phyloP scores from a whole-genome alignment of 2,888 invertebrate genomes.

The Orthosia gothica region DNA sequence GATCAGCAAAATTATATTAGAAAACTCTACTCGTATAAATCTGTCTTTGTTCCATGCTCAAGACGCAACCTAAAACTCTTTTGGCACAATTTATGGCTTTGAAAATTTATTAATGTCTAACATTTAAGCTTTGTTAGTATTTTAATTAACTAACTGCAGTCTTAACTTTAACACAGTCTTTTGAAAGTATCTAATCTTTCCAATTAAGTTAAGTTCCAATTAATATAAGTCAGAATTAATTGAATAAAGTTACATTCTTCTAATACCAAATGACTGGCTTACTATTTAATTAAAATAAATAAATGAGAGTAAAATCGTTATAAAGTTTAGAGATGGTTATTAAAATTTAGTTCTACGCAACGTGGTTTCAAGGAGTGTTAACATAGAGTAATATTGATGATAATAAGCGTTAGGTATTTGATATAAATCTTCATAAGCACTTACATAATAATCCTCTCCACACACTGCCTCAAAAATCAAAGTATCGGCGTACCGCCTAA shows the following conservation, averaged over 20 bases:
- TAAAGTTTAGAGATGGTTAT: neutral
- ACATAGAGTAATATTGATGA: neutral
- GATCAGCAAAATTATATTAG: neutral
- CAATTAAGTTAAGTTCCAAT: constrained; percentile 25
- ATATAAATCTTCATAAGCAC: neutral
- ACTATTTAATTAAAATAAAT: constrained; percentile 32
- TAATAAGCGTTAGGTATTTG: neutral
- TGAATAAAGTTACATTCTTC: constrained; percentile 32
- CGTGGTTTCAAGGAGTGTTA: neutral
- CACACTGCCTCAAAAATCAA: constrained; percentile 41
- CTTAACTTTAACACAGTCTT: constrained; percentile 1
- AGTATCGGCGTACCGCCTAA: constrained; percentile 53
- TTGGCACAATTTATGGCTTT: neutral
- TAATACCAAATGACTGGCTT: constrained; percentile 9
- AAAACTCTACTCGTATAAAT: neutral
- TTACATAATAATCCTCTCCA: constrained; percentile 19
- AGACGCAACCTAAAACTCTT: neutral
- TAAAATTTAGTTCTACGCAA: neutral
- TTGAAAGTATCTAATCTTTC: constrained; percentile 24
- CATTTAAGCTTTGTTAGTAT: constrained; percentile 17
- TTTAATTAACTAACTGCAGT: constrained; percentile 10
- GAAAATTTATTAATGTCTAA: neutral
- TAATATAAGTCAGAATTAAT: constrained; percentile 20
- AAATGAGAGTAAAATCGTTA: neutral
- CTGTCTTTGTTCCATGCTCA: neutral